Evolutionary conservation across 2,113 vertebrate genomes (phyloP), one percentile per base, ranked within the genome.

Genomic region (Camelus dromedarius): DNA sequence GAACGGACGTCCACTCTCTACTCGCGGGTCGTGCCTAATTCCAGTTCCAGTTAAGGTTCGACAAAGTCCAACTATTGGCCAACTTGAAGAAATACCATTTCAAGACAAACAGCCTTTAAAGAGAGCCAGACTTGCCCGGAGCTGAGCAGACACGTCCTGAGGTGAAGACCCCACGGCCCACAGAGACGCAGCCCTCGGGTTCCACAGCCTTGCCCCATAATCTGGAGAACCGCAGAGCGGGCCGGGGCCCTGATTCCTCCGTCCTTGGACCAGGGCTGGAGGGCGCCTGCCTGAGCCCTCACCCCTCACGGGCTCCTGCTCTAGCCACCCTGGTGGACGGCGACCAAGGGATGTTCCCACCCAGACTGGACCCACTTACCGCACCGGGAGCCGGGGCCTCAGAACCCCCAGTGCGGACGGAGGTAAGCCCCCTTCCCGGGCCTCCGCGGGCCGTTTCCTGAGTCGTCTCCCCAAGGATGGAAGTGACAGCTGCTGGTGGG

Each of bases 131-230:
- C 58, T 75, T n/a, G 38, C 58, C 50, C 16, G 20, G 26, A 79
- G 28, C 2, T 14, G 38, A 60, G 30, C 16, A 32, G 52, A 60
- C 22, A 46, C 52, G 32, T 30, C 28, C 8, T 54, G 10, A 32
- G 18, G 30, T 67, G 2, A 54, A 73, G 79, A 38, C 19, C 28
- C 12, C 30, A 0, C 2, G 2, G 18, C 58, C 89, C 30, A 26
- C 2, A 28, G 73, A 89, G 12, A 85, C 0, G 5, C 32, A 1
- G 26, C 20, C 62, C 13, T 1, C 1, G 6, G 62, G 35, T 26
- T 24, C 60, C 50, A 12, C 19, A n/a, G 13, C n/a, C 15, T 7
- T 8, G 18, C 15, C 15, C 42, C 7, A 5, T 64, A 28, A 62
- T 18, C 73, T 89, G 69, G 15, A 89, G 24, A 62, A 83, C 0